Conservation (phyloP, 1,140 invertebrate species). For the Sarcophaga peregrina region DNA sequence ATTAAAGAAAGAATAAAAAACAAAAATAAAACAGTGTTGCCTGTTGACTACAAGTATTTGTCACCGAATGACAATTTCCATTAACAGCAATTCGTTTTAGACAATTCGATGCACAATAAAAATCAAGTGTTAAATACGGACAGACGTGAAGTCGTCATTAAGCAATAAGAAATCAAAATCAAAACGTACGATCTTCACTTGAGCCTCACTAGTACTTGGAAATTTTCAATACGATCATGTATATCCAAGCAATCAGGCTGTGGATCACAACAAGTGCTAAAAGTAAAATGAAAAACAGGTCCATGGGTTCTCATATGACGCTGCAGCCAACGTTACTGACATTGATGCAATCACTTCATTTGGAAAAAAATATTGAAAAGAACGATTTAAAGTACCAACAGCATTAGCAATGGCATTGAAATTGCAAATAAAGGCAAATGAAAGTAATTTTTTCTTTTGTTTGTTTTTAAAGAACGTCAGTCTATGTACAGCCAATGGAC, state of each 20-base stretch:
- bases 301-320: not conserved
- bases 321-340: not conserved
- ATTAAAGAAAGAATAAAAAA: not conserved
- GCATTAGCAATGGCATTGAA: not conserved
- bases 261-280: not conserved
- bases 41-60: not conserved
- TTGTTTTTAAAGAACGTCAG: no score
- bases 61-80: not conserved
- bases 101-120: no score
- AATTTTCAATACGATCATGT: no score
- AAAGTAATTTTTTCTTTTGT: not conserved
- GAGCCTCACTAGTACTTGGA: no score
- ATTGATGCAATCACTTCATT: slow-evolving; percentile 6
- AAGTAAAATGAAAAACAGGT: not conserved
- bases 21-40: not conserved
- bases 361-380: not conserved
- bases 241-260: no score
- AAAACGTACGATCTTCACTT: not conserved
- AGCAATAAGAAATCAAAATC: not conserved
- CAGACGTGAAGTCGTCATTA: not conserved
- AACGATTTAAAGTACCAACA: not conserved
- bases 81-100: not conserved
- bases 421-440: not conserved
- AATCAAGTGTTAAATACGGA: not conserved
- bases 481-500: no score